These are phyloP conservation scores for Druon quercuslanigerum DNA, from an alignment of 1,140 invertebrate species.

Conservation along the genomic window DNA sequence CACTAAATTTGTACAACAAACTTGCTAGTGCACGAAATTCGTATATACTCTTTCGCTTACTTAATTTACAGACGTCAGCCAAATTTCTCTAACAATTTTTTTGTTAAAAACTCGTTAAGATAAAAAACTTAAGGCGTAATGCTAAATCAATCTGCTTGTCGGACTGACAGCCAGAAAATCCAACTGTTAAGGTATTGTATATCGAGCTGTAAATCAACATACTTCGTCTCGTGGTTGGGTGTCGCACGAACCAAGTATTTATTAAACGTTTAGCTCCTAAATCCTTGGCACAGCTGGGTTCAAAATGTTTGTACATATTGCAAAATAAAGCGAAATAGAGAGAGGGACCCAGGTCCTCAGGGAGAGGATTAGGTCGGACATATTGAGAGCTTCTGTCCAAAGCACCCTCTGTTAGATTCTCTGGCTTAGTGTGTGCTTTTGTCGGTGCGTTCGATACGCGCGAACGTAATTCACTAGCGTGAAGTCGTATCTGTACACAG, in stretches of 20 bases:
- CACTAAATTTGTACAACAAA: no score
- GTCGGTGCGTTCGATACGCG: slow-evolving; percentile 39
- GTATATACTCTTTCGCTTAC: no score
- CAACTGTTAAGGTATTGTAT: neutral
- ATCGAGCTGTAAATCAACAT: slow-evolving; percentile 1
- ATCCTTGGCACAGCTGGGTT: slow-evolving; percentile 61
- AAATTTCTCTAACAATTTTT: no score
- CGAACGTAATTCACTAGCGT: slow-evolving; percentile 1
- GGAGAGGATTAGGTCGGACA: slow-evolving; percentile 66
- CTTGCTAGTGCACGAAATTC: no score
- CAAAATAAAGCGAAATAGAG: slow-evolving; percentile 42
- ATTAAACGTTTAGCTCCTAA: slow-evolving; percentile 67
- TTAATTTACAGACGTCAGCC: no score
- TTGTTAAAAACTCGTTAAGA: neutral
- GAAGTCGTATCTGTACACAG: neutral
- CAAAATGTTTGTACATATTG: slow-evolving; percentile 62
- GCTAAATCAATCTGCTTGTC: neutral
- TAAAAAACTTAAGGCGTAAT: neutral
- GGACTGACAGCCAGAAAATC: neutral
- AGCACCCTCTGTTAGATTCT: slow-evolving; percentile 49
- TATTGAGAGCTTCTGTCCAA: slow-evolving; percentile 67
- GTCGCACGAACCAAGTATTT: slow-evolving; percentile 56
- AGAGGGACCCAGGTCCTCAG: slow-evolving; percentile 48
- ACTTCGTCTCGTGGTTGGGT: slow-evolving; percentile 24
- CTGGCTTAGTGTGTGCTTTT: neutral